Base-by-base conservation (phyloP, 92 coral and sea anemone genomes). In the Anthopleura xanthogrammica region DNA sequence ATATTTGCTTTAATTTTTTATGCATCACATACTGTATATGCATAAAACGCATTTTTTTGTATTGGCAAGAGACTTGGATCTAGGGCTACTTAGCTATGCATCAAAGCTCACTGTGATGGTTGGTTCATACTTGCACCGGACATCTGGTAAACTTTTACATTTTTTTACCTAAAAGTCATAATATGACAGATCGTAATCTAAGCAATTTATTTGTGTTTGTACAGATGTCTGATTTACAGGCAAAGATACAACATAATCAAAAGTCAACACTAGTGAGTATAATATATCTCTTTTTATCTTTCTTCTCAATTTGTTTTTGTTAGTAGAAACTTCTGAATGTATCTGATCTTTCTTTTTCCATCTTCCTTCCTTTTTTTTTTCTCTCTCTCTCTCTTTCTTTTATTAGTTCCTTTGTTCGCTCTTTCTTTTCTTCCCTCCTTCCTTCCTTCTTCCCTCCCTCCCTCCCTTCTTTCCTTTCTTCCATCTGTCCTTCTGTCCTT, bases 141-240 rank as follows among this genome's bases (percentile, higher is more conserved):
- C 36, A 29, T 1, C 36, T 29, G 36, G 36, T 29, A 29, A 29
- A 29, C 36, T 29, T 29, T 4, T 46, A 46, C 7, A 5, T 46
- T 46, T 46, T 46, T 46, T 46, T 46, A 57, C 19, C 64, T 12
- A 14, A 57, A 57, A 14, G 64, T 57, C 16, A 57, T 57, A 14
- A 14, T 58, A 58, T 58, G n/a, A 58, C 2, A 4, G 70, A 29
- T 29, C 0, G 36, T 29, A 29, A 1, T 29, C 36, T 62, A 62
- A 62, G 10, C 16, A 76, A 48, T 17, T 54, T 39, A 48, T 54
- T 29, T 11, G 36, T 23, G 11, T 82, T 52, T 40, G 68, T 74
- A 4, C 43, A 82, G 90, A 73, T 87, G 64, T 65, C 86, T 50
- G 85, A 83, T 60, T 56, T 81, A 43, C 81, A 77, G 73, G 4